Evolutionary conservation across 2,113 vertebrate species (phyloP).

Genomic region (Cryptotis parvus): DNA sequence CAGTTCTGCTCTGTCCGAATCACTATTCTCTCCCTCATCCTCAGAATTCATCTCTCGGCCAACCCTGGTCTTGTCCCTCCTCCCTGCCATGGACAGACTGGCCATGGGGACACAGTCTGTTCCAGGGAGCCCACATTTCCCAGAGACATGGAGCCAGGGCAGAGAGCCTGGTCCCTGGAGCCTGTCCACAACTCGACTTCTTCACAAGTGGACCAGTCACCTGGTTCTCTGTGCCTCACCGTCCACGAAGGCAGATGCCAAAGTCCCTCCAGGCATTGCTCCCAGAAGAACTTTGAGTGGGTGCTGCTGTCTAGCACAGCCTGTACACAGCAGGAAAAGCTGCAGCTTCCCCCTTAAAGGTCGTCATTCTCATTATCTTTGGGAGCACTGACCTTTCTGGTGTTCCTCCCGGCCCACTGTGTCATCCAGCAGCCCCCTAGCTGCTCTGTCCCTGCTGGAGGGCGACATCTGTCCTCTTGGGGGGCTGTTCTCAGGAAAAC

Average conservation of each 20-base stretch:
- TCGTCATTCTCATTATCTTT: neutral
- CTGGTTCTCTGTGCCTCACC: neutral
- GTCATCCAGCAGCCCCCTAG: neutral
- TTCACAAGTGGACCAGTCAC: no score
- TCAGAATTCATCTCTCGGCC: neutral
- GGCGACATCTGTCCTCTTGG: no score
- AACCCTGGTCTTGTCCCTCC: neutral
- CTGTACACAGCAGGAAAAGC: neutral
- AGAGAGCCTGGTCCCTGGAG: neutral
- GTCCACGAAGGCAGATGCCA: neutral
- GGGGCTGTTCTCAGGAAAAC: no score
- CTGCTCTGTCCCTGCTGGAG: neutral
- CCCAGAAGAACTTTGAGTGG: neutral
- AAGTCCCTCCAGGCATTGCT: neutral
- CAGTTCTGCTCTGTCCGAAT: neutral
- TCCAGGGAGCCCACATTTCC: neutral
- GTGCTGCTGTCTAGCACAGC: accelerated
- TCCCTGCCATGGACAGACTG: no score
- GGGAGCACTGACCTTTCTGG: neutral
- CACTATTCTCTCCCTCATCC: neutral
- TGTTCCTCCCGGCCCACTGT: neutral
- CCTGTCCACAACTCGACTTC: neutral
- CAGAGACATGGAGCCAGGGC: neutral
- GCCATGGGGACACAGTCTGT: neutral
- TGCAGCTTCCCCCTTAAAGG: neutral